phyloP scores from a whole-genome alignment of 2,888 invertebrate genomes.

The Caenorhabditis wallacei region DNA sequence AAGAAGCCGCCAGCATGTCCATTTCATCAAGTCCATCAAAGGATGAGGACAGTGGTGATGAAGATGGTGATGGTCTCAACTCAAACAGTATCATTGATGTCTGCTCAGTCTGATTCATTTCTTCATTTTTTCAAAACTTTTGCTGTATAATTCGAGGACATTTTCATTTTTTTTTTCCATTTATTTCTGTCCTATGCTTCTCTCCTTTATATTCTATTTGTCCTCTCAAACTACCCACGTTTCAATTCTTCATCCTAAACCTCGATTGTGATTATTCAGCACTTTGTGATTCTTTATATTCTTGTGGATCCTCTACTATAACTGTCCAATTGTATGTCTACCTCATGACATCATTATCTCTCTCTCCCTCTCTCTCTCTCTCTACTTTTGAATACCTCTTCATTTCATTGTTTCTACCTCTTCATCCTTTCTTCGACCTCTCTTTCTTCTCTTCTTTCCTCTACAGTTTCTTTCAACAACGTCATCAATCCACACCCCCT shows the following conservation, averaged over 20 bases:
- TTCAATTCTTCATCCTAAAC: slow-evolving; percentile 32
- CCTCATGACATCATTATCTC: slow-evolving; percentile 27
- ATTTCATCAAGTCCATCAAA: slow-evolving; percentile 56
- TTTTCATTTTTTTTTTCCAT: slow-evolving; percentile 9
- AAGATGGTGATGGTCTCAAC: slow-evolving; percentile 46
- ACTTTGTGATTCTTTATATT: slow-evolving; percentile 50
- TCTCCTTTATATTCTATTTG: background rate
- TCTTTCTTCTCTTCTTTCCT: slow-evolving; percentile 4
- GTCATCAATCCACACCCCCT: slow-evolving; percentile 17
- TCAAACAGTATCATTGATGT: slow-evolving; percentile 70
- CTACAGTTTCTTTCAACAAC: slow-evolving; percentile 16
- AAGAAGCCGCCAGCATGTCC: slow-evolving; percentile 43
- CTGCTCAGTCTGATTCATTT: slow-evolving; percentile 59
- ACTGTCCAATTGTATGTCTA: slow-evolving; percentile 17
- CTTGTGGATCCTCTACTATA: slow-evolving; percentile 1
- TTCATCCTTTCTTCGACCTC: slow-evolving; percentile 3
- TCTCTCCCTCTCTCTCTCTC: slow-evolving; percentile 5
- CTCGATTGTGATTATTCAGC: slow-evolving; percentile 64
- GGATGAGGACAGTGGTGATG: slow-evolving; percentile 52
- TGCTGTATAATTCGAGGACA: slow-evolving; percentile 65
- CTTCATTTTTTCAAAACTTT: background rate
- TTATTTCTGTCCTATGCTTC: slow-evolving; percentile 45
- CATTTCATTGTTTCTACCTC: slow-evolving; percentile 15
- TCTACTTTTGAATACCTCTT: slow-evolving; percentile 13
- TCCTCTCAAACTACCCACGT: slow-evolving; percentile 39